These are phyloP conservation scores for Chloropsis hardwickii DNA, from an alignment of 2,113 vertebrate genomes.

Conservation along the genomic window DNA sequence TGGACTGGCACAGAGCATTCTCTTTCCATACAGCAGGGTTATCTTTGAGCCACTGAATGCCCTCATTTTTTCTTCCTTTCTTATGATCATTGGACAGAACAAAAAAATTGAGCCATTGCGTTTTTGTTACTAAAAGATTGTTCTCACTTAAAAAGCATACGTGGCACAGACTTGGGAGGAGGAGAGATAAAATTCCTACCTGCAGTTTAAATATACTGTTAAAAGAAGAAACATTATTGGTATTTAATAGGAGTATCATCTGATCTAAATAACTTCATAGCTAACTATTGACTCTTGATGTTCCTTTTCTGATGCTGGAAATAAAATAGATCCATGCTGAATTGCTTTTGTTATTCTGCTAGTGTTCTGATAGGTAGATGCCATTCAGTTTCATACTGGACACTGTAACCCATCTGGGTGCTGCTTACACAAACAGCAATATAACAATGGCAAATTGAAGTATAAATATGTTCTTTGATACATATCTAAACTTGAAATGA, in stretches of 20 bases:
- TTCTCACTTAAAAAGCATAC: background rate
- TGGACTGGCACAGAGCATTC: background rate
- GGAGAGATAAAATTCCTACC: background rate
- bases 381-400: background rate
- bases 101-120: accelerated
- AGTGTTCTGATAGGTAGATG: background rate
- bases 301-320: background rate
- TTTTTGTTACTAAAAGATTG: background rate
- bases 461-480: background rate
- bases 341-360: background rate
- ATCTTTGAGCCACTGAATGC: background rate
- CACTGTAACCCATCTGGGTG: background rate
- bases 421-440: background rate
- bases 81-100: background rate
- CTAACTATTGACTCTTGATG: background rate
- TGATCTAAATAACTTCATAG: background rate
- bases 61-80: background rate
- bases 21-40: background rate
- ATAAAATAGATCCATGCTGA: background rate
- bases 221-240: background rate
- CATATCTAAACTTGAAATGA: background rate
- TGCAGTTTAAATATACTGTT: background rate
- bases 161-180: background rate
- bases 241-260: background rate
- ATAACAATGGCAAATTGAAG: background rate